Conservation (phyloP, 1,140 invertebrate genomes). For the Mamestra configurata region DNA sequence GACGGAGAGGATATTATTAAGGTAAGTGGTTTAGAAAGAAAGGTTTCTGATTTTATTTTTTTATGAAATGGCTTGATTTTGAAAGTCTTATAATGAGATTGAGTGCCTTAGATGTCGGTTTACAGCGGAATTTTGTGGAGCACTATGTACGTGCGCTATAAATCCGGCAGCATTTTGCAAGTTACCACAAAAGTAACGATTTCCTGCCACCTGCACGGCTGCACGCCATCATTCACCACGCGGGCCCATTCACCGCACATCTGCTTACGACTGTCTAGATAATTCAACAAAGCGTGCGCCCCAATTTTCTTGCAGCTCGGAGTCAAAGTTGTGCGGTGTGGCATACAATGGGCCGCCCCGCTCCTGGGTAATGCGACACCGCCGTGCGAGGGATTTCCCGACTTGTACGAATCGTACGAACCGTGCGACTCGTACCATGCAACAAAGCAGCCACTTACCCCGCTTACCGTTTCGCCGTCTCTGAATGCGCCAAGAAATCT, state of each 20-base stretch:
- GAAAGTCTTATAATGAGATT: not conserved
- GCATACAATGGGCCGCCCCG: conserved; percentile 26
- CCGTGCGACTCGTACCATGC: not conserved
- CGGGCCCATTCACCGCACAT: conserved; percentile 40
- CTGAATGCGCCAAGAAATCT: conserved; percentile 66
- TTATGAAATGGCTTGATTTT: conserved; percentile 13
- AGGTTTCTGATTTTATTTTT: conserved; percentile 10
- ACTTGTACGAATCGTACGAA: not conserved
- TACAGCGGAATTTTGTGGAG: not conserved
- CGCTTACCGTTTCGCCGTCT: conserved; percentile 61
- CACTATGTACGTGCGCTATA: not conserved
- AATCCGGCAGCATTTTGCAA: conserved; percentile 8
- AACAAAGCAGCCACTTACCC: conserved; percentile 61
- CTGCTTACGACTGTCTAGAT: conserved; percentile 49
- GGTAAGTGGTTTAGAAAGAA: conserved; percentile 28
- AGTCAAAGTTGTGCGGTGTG: conserved; percentile 47
- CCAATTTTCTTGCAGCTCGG: conserved; percentile 52
- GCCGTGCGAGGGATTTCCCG: conserved; percentile 56
- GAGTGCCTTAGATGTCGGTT: not conserved
- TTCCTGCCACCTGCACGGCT: conserved; percentile 23
- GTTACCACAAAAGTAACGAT: conserved; percentile 32
- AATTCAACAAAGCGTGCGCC: conserved; percentile 49
- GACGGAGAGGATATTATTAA: conserved; percentile 38
- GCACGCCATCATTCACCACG: conserved; percentile 25
- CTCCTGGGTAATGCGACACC: conserved; percentile 53